Conservation (phyloP, 2,888 invertebrate species). For the Acanthosepion pharaonis region DNA sequence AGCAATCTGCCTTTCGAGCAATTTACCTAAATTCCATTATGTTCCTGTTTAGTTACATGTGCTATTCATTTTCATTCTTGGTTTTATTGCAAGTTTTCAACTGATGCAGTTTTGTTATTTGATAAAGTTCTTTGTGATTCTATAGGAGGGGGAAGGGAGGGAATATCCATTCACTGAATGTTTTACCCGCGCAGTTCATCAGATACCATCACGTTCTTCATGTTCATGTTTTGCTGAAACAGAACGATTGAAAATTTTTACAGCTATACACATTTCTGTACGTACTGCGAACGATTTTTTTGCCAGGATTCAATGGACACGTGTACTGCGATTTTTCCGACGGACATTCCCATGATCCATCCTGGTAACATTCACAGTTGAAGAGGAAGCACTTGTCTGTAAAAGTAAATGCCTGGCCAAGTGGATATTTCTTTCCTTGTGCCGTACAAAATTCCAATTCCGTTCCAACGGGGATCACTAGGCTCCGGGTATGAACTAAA, state of each 20-base stretch:
- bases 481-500: background rate
- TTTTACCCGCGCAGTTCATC: no score
- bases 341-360: conserved; percentile 45
- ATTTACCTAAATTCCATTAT: no score
- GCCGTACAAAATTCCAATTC: background rate
- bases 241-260: background rate
- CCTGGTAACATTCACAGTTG: background rate
- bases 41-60: no score
- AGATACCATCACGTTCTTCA: no score
- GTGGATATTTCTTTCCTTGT: background rate
- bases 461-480: background rate
- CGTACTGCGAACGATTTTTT: background rate
- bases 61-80: no score
- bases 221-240: no score
- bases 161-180: no score
- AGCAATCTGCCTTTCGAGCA: no score
- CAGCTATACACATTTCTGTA: background rate
- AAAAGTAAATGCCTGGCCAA: conserved; percentile 34
- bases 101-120: no score
- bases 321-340: background rate
- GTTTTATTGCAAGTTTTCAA: no score
- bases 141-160: no score
- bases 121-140: no score
- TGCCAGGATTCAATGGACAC: background rate
- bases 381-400: background rate